Evolutionary conservation across 2,113 vertebrate species (phyloP).

Genomic region (Tympanuchus pallidicinctus): DNA sequence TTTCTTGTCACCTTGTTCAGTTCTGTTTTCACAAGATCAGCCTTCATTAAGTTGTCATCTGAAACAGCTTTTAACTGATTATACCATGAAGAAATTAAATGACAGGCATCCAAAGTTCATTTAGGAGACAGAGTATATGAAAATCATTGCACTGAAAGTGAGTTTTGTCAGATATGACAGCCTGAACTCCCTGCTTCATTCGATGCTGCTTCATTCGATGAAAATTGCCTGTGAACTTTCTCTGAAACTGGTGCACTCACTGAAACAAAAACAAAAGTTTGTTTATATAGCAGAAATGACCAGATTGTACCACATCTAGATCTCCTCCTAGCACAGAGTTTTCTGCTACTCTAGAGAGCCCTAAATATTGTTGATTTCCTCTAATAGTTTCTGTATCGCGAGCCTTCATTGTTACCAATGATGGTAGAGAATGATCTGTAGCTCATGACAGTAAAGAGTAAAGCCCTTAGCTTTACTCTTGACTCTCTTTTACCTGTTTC

Average conservation of each 20-base stretch:
- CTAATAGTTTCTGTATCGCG: neutral
- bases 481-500: neutral
- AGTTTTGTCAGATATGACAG: neutral
- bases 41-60: slow-evolving; percentile 55
- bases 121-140: neutral
- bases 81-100: slow-evolving; percentile 35
- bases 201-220: neutral
- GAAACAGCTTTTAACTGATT: slow-evolving; percentile 42
- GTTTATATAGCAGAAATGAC: neutral
- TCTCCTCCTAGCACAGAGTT: neutral
- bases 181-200: neutral
- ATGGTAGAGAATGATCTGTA: accelerated
- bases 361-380: neutral
- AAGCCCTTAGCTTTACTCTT: neutral
- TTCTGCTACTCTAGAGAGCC: neutral
- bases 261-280: neutral
- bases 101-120: slow-evolving; percentile 5
- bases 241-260: neutral
- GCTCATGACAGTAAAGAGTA: neutral
- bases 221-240: neutral
- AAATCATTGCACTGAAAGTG: neutral
- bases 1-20: slow-evolving; percentile 48
- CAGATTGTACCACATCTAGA: neutral
- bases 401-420: neutral
- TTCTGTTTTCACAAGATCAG: slow-evolving; percentile 51